Evolutionary conservation across 2,888 invertebrate genomes (phyloP).

Genomic region (Chymomyza procnemis): DNA sequence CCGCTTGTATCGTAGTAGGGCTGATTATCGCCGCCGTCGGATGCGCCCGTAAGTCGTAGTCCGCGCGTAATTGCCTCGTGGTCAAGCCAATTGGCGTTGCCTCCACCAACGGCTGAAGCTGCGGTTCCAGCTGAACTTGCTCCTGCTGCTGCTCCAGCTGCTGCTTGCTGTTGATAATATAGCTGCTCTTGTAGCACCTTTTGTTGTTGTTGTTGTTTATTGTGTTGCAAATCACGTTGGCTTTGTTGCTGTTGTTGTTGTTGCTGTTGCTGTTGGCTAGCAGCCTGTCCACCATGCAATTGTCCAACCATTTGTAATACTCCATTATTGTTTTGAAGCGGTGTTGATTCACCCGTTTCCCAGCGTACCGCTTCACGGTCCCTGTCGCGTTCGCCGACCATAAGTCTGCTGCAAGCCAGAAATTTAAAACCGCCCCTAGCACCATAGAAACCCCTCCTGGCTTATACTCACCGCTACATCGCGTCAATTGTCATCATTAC

Average conservation of each 20-base stretch:
- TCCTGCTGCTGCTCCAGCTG: slow-evolving; percentile 37
- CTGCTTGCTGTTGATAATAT: slow-evolving; percentile 20
- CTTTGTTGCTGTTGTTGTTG: slow-evolving; percentile 59
- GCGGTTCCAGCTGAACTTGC: slow-evolving; percentile 27
- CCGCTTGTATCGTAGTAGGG: slow-evolving; percentile 77
- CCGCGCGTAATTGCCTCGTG: slow-evolving; percentile 74
- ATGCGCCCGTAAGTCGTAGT: slow-evolving; percentile 59
- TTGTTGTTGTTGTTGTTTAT: slow-evolving; percentile 55
- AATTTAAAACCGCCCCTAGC: neutral
- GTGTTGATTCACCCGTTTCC: slow-evolving; percentile 80
- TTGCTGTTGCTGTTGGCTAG: slow-evolving; percentile 77
- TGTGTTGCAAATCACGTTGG: slow-evolving; percentile 47
- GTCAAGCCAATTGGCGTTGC: slow-evolving; percentile 40
- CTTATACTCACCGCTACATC: slow-evolving; percentile 78
- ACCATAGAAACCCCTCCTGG: neutral
- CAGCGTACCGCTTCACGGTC: slow-evolving; percentile 80
- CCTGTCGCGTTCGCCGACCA: slow-evolving; percentile 80
- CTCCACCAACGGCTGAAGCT: slow-evolving; percentile 25
- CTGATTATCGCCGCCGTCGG: slow-evolving; percentile 76
- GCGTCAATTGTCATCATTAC: slow-evolving; percentile 78
- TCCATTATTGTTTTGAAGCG: slow-evolving; percentile 80
- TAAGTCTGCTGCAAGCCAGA: slow-evolving; percentile 76
- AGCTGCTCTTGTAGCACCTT: slow-evolving; percentile 57
- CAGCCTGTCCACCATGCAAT: slow-evolving; percentile 78
- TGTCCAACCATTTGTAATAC: slow-evolving; percentile 79